These are phyloP conservation scores for Imbricaverruca yamaguchii DNA, from an alignment of 2,888 invertebrate species.

Conservation along the genomic window DNA sequence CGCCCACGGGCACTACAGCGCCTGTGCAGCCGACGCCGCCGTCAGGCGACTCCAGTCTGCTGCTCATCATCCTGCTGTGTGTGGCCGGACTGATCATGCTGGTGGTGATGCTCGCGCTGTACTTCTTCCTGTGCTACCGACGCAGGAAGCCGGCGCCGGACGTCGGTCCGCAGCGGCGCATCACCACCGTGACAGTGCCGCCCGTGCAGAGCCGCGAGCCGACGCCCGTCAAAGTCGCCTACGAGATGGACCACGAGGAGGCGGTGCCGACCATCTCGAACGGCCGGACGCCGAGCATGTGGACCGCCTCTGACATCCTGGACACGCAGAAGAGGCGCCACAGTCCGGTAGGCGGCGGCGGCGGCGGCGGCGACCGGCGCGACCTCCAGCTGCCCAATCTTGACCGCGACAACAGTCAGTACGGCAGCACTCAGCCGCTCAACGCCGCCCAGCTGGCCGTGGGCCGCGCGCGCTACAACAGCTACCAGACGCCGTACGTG, in stretches of 20 bases:
- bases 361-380: background rate
- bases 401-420: slow-evolving; percentile 13
- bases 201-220: background rate
- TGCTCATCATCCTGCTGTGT: slow-evolving; percentile 30
- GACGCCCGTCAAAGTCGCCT: slow-evolving; percentile 16
- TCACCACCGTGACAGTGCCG: slow-evolving; percentile 24
- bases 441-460: background rate
- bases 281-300: slow-evolving; percentile 18
- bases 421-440: background rate
- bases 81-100: slow-evolving; percentile 29
- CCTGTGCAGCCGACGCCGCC: background rate
- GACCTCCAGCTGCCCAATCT: background rate
- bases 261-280: background rate
- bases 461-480: slow-evolving; percentile 17
- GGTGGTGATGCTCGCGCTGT: slow-evolving; percentile 27
- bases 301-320: slow-evolving; percentile 20
- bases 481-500: slow-evolving; percentile 26
- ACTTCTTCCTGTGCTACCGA: slow-evolving; percentile 29
- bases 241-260: background rate
- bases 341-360: background rate
- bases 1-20: slow-evolving; percentile 33
- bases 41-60: slow-evolving; percentile 21
- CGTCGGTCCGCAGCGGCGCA: background rate
- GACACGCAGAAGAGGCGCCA: background rate
- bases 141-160: slow-evolving; percentile 24